Conservation (phyloP, 2,888 invertebrate genomes). For the Hipparchia sbordonii region DNA sequence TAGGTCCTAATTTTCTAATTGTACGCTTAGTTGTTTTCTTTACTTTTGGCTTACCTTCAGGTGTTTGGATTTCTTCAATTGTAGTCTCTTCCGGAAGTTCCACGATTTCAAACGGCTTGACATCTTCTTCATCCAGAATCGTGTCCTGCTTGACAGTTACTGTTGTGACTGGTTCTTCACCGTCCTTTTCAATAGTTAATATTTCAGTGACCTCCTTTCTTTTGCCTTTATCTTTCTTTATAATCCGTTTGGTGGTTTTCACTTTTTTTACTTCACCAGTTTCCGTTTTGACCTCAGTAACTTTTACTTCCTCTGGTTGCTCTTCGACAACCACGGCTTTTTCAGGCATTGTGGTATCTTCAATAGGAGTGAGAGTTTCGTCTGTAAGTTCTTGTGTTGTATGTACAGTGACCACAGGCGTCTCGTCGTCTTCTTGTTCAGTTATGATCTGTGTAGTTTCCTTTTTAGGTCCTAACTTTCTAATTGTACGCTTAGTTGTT, state of each 20-base stretch:
- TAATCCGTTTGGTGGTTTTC: not conserved
- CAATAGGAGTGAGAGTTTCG: not conserved
- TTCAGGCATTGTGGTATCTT: not conserved
- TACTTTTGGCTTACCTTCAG: not conserved
- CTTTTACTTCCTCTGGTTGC: not conserved
- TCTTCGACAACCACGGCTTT: not conserved
- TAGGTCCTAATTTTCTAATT: not conserved
- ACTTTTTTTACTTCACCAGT: not conserved
- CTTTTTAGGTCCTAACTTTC: slow-evolving; percentile 52
- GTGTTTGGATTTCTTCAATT: not conserved
- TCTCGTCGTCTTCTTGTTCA: slow-evolving; percentile 48
- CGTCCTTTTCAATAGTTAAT: not conserved
- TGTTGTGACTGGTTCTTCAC: slow-evolving; percentile 1
- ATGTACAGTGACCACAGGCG: slow-evolving; percentile 5
- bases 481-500: slow-evolving; percentile 39
- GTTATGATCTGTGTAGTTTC: slow-evolving; percentile 38
- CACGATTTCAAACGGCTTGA: not conserved
- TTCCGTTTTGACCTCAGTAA: not conserved
- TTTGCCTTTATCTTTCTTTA: not conserved
- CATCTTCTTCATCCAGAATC: not conserved
- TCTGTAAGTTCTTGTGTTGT: slow-evolving; percentile 21
- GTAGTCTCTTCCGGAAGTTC: not conserved
- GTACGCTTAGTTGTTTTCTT: not conserved
- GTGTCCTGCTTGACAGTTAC: not conserved
- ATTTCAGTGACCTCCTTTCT: not conserved